These are phyloP conservation scores for Phalacrocorax aristotelis DNA, from an alignment of 2,113 vertebrate species.

Conservation along the genomic window DNA sequence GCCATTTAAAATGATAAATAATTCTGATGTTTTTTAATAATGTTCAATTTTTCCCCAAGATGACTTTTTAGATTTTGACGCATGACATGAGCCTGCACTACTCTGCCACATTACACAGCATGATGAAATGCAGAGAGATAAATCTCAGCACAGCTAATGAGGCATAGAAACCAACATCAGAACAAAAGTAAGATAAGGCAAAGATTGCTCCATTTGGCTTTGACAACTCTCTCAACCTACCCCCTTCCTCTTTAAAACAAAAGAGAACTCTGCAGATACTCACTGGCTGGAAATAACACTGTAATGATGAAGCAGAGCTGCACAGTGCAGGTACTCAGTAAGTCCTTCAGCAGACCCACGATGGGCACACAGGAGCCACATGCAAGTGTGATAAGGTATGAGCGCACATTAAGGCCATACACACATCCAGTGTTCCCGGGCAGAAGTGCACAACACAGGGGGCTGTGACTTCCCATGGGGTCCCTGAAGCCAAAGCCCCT, in stretches of 20 bases:
- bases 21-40: background rate
- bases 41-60: background rate
- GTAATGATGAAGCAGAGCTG: background rate
- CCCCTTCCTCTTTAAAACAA: background rate
- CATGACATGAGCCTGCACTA: background rate
- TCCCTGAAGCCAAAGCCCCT: background rate
- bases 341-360: background rate
- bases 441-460: background rate
- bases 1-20: background rate
- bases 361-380: rapidly evolving
- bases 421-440: background rate
- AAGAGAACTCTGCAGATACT: background rate
- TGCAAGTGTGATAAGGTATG: rapidly evolving
- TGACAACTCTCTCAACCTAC: background rate
- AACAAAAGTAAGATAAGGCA: background rate
- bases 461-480: background rate
- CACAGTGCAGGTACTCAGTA: rapidly evolving
- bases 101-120: background rate
- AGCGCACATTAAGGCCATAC: rapidly evolving
- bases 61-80: background rate
- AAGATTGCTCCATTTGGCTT: background rate
- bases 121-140: background rate
- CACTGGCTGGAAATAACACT: background rate
- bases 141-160: background rate
- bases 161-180: background rate